Percentiles rank a stretch among this genome's conserved stretches.
Evolutionary conservation across 2,888 invertebrate species (phyloP).

Genomic region (Epinotia ramella): DNA sequence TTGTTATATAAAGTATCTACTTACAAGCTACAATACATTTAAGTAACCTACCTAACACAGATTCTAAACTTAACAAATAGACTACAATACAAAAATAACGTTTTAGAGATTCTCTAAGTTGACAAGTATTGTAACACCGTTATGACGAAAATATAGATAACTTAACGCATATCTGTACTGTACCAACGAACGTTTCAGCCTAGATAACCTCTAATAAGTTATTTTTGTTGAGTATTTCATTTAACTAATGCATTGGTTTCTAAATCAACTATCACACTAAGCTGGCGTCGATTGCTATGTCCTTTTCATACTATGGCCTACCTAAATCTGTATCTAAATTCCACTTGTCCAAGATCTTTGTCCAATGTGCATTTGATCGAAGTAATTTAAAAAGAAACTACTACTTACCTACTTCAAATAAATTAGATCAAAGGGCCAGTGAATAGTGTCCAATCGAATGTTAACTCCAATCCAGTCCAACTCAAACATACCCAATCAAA

Average conservation of each 20-base stretch:
- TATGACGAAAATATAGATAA: background rate
- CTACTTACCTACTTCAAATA: too few relatives aligned
- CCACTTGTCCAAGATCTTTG: too few relatives aligned
- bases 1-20: too few relatives aligned
- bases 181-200: too few relatives aligned
- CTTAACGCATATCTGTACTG: too few relatives aligned
- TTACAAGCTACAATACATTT: conserved; percentile 6
- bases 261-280: background rate
- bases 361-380: too few relatives aligned
- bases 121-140: background rate
- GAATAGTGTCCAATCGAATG: too few relatives aligned
- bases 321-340: too few relatives aligned
- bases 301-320: background rate
- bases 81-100: background rate
- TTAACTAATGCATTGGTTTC: background rate
- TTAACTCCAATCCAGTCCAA: too few relatives aligned
- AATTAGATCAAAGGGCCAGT: too few relatives aligned
- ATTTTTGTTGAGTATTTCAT: background rate
- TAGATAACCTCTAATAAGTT: too few relatives aligned
- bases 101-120: background rate
- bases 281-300: background rate
- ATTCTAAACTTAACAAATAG: conserved; percentile 12
- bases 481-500: background rate
- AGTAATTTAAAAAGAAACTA: too few relatives aligned
- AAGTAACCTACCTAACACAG: background rate